phyloP scores from a whole-genome alignment of 1,140 invertebrate species.

The Pseudachorutes palmiensis region DNA sequence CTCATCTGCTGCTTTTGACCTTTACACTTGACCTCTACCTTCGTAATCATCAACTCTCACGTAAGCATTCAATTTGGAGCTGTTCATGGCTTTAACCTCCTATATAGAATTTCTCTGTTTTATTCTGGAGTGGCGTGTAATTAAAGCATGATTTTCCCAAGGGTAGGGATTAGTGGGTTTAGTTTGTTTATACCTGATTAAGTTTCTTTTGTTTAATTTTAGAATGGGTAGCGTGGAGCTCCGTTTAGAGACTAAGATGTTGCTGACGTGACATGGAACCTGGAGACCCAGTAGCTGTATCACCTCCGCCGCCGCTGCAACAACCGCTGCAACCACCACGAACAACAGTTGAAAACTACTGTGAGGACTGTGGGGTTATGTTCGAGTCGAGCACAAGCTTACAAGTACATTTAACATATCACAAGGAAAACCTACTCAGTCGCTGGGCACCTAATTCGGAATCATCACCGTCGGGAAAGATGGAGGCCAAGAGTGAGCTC shows the following conservation, averaged over 20 bases:
- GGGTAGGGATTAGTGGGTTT: too few species aligned
- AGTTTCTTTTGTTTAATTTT: neutral
- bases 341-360: conserved; percentile 41
- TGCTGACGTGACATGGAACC: neutral
- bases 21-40: too few species aligned
- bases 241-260: too few species aligned
- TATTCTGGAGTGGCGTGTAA: too few species aligned
- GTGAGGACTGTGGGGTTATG: conserved; percentile 62
- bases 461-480: neutral
- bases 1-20: neutral
- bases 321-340: neutral
- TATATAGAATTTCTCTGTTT: too few species aligned
- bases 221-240: neutral
- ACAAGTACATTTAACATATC: conserved; percentile 67
- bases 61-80: too few species aligned
- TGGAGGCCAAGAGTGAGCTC: neutral
- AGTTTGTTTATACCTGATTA: neutral
- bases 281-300: neutral
- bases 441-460: conserved; percentile 52
- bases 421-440: conserved; percentile 63
- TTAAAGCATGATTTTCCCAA: too few species aligned
- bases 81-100: too few species aligned
- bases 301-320: neutral
- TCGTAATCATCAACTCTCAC: too few species aligned
- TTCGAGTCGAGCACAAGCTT: conserved; percentile 64